These are phyloP conservation scores for Dynastes maya DNA, from an alignment of 2,888 invertebrate species.

Conservation along the genomic window DNA sequence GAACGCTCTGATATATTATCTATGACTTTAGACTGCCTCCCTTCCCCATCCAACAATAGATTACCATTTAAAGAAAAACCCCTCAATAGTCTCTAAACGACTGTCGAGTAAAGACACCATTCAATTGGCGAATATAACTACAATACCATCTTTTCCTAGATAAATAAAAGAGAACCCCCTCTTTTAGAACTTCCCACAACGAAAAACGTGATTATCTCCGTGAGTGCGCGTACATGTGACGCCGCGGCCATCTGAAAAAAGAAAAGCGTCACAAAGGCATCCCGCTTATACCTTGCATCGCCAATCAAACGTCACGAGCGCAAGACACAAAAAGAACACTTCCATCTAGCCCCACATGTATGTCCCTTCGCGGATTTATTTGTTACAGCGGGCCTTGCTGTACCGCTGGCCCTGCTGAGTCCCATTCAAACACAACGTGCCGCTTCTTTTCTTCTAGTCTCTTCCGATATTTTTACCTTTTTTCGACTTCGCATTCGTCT, in stretches of 20 bases:
- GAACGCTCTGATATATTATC: too few species aligned
- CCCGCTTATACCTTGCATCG: constrained; percentile 42
- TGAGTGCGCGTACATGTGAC: too few species aligned
- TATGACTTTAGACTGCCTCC: too few species aligned
- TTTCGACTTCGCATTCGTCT: background rate
- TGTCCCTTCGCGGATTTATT: constrained; percentile 41
- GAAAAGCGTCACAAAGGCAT: constrained; percentile 28
- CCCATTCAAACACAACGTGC: constrained; percentile 6
- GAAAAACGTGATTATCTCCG: too few species aligned
- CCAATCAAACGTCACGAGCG: constrained; percentile 44
- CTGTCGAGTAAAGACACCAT: constrained; percentile 25
- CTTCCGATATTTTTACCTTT: background rate
- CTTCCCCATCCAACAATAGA: too few species aligned
- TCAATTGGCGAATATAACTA: constrained; percentile 38
- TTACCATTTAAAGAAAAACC: background rate
- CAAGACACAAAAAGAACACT: constrained; percentile 41
- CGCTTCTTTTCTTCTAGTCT: background rate
- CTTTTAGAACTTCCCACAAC: background rate
- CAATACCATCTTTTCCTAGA: background rate
- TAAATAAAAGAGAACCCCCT: constrained; percentile 29
- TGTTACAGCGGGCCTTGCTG: constrained; percentile 33
- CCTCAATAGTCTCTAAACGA: background rate
- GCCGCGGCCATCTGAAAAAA: background rate
- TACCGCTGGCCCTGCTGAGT: background rate
- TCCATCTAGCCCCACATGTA: constrained; percentile 28